Evolutionary conservation across 2,113 vertebrate species (phyloP), one percentile per base, ranked within the genome.

Genomic region (Pollimyrus isidori): DNA sequence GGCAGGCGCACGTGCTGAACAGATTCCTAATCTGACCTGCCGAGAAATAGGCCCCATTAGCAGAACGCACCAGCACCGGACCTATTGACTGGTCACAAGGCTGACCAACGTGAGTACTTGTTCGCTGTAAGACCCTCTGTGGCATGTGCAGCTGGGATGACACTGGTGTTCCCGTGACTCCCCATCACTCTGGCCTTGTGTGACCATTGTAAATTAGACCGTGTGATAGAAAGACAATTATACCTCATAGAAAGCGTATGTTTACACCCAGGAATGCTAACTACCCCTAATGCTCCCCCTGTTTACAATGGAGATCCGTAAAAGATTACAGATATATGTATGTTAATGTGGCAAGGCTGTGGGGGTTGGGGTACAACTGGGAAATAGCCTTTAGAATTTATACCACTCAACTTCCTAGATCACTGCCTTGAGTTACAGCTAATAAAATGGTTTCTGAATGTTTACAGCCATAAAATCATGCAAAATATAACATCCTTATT

Each of bases 31-130:
- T 50, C 56, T 48, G 52, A 86, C 35, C 56, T 65, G 56, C 82
- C 21, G 65, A 49, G 42, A 21, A 30, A 35, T 86, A 7, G 58
- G 82, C 13, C 35, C 26, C 89, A 88, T 88, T 88, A 88, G 88
- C 46, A 19, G 13, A 80, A 39, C 48, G 80, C 65, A 30, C 35
- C 30, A 11, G 46, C 35, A 2, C 15, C 19, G 49, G 30, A 30
- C 69, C 84, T 48, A 15, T 52, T 30, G 7, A 26, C 39, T 49
- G n/a, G 30, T 7, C 45, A 23, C 35, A 42, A 42, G 26, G 21
- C 42, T 17, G 13, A 45, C 48, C 45, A 49, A 53, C 58, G 42
- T 23, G 19, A 30, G 45, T 50, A 45, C 26, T 86, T 69, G 62
- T 89, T 86, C 85, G 26, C 7, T 0, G 19, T 84, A 52, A 26